Conservation (phyloP, 2,797 vertebrate genomes). For the Gymnothorax javanicus region DNA sequence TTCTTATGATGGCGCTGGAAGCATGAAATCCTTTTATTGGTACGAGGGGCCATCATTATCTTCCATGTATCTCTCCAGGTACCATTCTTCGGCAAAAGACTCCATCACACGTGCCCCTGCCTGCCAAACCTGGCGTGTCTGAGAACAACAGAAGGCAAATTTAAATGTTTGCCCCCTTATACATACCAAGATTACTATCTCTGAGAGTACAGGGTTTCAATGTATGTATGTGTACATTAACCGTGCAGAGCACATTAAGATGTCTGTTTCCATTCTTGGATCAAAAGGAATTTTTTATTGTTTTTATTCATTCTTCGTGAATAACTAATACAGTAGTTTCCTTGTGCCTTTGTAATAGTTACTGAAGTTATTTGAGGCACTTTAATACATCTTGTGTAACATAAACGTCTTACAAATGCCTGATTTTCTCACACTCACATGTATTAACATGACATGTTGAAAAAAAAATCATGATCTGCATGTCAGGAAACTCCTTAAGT, state of each 20-base stretch:
- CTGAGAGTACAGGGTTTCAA: slow-evolving; percentile 56
- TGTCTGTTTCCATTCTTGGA: slow-evolving; percentile 39
- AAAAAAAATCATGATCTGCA: background rate
- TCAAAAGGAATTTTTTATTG: slow-evolving; percentile 19
- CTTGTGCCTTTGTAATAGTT: slow-evolving; percentile 3
- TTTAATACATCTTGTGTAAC: background rate
- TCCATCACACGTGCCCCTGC: slow-evolving; percentile 90
- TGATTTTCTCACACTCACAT: background rate
- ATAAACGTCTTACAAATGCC: background rate
- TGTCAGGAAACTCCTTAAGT: background rate
- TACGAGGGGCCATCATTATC: background rate
- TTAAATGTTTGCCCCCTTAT: slow-evolving; percentile 77
- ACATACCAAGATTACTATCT: slow-evolving; percentile 76
- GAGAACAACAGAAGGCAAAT: slow-evolving; percentile 68
- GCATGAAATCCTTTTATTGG: background rate
- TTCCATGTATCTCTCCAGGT: slow-evolving; percentile 69
- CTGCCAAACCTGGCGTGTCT: slow-evolving; percentile 80
- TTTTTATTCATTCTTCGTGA: slow-evolving; percentile 32
- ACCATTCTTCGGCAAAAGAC: slow-evolving; percentile 83
- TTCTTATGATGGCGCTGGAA: background rate
- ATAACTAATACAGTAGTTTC: background rate
- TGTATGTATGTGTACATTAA: slow-evolving; percentile 54
- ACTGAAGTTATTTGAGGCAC: too few species aligned
- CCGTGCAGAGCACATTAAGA: slow-evolving; percentile 46
- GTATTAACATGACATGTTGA: background rate